Evolutionary conservation across 2,888 invertebrate species (phyloP).

Genomic region (Apomyelois bistriatella): DNA sequence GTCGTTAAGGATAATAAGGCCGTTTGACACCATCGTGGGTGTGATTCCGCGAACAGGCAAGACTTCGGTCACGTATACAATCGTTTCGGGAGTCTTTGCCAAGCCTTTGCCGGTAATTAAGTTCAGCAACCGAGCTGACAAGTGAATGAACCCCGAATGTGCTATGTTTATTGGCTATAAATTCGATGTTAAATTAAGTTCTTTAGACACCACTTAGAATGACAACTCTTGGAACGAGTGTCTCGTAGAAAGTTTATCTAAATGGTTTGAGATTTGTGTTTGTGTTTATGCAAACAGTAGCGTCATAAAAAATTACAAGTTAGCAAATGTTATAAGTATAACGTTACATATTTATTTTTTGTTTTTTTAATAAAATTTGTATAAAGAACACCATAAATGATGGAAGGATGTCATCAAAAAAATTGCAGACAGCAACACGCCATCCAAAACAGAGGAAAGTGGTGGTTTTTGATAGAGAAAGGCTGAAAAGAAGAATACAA

Average conservation of each 20-base stretch:
- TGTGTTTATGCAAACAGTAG: no score
- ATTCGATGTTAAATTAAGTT: conserved; percentile 3
- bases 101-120: conserved; percentile 8
- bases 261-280: no score
- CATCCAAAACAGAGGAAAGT: no score
- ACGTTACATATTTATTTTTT: no score
- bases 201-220: not conserved
- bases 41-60: conserved; percentile 31
- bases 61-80: conserved; percentile 32
- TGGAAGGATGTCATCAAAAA: no score
- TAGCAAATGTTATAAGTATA: no score
- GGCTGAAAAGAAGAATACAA: no score
- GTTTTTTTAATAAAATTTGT: no score
- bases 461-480: no score
- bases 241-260: not conserved
- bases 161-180: conserved; percentile 9
- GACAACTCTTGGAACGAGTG: not conserved
- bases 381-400: no score
- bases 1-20: conserved; percentile 14
- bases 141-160: conserved; percentile 12
- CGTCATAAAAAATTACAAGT: no score
- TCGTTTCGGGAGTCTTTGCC: not conserved
- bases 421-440: no score
- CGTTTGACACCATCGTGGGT: conserved; percentile 19
- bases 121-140: conserved; percentile 4